A percentile compares a stretch with the other conserved stretches of the same genome.
Evolutionary conservation across 30 jellyfish, hydroid and myxozoan genomes (phyloP).

Genomic region (Aurelia sp.): DNA sequence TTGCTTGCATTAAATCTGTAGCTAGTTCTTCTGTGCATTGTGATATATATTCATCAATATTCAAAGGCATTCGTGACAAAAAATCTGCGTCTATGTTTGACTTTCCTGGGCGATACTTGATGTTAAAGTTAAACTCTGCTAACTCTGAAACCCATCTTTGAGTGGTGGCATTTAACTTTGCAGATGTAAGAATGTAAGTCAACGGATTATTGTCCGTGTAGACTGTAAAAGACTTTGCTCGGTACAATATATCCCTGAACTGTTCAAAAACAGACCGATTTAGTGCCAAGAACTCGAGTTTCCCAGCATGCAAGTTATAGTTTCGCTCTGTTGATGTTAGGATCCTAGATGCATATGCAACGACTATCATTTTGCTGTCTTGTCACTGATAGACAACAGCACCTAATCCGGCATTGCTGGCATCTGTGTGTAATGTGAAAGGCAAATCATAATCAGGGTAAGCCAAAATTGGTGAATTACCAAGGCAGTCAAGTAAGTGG

Average conservation of each 20-base stretch:
- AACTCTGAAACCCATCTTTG: slow-evolving; percentile 58
- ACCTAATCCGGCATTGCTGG: slow-evolving; percentile 43
- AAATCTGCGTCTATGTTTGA: neutral
- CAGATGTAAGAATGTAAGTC: slow-evolving; percentile 16
- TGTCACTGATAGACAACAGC: slow-evolving; percentile 46
- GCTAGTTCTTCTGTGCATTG: neutral
- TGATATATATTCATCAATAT: neutral
- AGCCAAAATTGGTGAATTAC: slow-evolving; percentile 39
- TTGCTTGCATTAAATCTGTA: slow-evolving; percentile 11
- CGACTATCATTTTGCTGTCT: slow-evolving; percentile 26
- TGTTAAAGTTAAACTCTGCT: neutral
- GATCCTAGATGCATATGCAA: slow-evolving; percentile 45
- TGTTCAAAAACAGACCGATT: slow-evolving; percentile 67
- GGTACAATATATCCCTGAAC: slow-evolving; percentile 41
- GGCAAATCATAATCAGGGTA: slow-evolving; percentile 39
- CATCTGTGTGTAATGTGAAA: slow-evolving; percentile 52
- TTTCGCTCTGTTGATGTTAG: slow-evolving; percentile 40
- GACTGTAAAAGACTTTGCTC: slow-evolving; percentile 44
- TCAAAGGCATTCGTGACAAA: neutral
- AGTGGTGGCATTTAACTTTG: slow-evolving; percentile 55
- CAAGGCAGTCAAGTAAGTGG: slow-evolving; percentile 16
- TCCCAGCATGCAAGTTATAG: slow-evolving; percentile 46
- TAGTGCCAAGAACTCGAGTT: slow-evolving; percentile 53
- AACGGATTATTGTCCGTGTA: slow-evolving; percentile 51
- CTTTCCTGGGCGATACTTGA: neutral